Base-by-base conservation (phyloP, 2,888 invertebrate genomes). In the Eubasilissa splendida region DNA sequence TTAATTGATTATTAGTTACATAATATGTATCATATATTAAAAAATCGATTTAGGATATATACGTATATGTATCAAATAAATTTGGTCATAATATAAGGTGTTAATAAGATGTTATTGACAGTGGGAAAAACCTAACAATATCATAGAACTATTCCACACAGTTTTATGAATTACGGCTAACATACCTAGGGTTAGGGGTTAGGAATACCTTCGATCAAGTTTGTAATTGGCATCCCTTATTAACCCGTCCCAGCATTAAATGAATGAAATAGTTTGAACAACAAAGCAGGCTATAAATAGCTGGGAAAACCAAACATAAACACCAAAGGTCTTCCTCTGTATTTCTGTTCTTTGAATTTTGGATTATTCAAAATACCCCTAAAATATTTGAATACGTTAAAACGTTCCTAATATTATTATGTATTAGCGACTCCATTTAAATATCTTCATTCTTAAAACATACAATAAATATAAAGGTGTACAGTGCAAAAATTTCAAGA, bases 181-280 rank as follows among this genome's bases (percentile, higher is more conserved):
- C 63, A 11, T 12, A n/a, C 66, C n/a, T 42, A n/a, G 42, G 50
- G 14, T 68, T 22, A 22, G 22, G 22, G 22, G 22, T 22, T 22
- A 22, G 22, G 1, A 22, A 22, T 22, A 22, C 22, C 22, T 22
- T 22, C 22, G 22, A 22, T 22, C 22, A 22, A 22, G 22, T 22
- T 22, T 22, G 22, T 22, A 22, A 22, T 22, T 22, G 22, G 22
- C 22, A 22, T 1, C 22, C 22, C 22, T 22, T 22, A 9, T 31
- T 14, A 70, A 31, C 54, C 10, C 14, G n/a, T 68, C 7, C 10
- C 4, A 22, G 12, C 9, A 50, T 73, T 56, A 56, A 3, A 4
- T 73, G 71, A 73, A 73, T 73, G 71, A 42, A 73, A 73, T 54
- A 12, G 22, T 58, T 50, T 50, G 56, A 56, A 56, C 71, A 33